Evolutionary conservation across 2,113 vertebrate species (phyloP), one percentile per base, ranked within the genome.

Genomic region (Harpagus bidentatus): DNA sequence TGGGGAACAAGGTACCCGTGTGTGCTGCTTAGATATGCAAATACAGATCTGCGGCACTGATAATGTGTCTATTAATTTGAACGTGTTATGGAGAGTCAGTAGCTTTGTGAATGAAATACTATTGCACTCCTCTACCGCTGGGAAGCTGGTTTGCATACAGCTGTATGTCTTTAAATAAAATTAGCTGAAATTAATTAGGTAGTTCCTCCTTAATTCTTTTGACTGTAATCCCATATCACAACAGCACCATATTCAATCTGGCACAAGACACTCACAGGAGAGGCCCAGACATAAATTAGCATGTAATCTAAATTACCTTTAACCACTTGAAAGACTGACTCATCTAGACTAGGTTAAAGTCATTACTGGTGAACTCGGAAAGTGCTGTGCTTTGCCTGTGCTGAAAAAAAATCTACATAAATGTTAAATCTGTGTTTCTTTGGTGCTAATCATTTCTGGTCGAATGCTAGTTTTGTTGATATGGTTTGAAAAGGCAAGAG

Each of bases 161-260:
- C 42, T 82, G 22, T 18, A 23, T 28, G 53, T 63, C 86, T 95
- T 93, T 79, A 82, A 97, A 82, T 94, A 90, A 82, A 85, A 93
- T 84, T 77, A 88, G 61, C 78, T 86, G 82, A 91, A 86, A 96
- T 95, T 95, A 95, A 96, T 93, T 95, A 86, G 90, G 81, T 90
- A 79, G 48, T 61, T 86, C 62, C 74, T 88, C 58, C 58, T 83
- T 88, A 73, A 89, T 84, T 95, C 90, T 96, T 97, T 70, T 70
- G 59, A 70, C 73, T 88, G 59, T 86, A 96, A 88, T 94, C 88
- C 90, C 72, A 3, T 93, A 66, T 88, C 93, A 95, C 83, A 88
- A 90, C 72, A 90, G 61, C 69, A 91, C 85, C 53, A 7, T 65
- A 81, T 90, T 93, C 78, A 90, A 16, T 97, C 72, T 93, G 92